Conservation (phyloP, 2,888 invertebrate species). For the Epistrophe eligans region DNA sequence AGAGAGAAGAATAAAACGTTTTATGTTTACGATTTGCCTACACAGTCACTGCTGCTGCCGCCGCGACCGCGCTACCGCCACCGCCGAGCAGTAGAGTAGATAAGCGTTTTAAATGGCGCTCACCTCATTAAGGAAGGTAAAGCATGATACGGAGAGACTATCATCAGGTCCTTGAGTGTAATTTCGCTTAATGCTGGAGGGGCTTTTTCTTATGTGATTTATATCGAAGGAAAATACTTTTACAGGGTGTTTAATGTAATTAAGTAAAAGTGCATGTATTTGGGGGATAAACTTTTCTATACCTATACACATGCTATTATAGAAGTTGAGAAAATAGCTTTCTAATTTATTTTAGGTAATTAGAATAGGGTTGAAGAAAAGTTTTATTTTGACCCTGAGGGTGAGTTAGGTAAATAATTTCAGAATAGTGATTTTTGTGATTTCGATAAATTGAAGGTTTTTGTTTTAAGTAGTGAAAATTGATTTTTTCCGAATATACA, state of each 20-base stretch:
- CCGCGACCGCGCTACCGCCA: too few relatives aligned
- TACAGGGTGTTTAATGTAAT: constrained; percentile 30
- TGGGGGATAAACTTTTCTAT: neutral
- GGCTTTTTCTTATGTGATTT: constrained; percentile 19
- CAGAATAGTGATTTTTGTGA: too few relatives aligned
- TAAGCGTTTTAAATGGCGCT: constrained; percentile 68
- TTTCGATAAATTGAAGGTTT: too few relatives aligned
- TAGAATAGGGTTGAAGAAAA: neutral
- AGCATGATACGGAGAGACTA: constrained; percentile 32
- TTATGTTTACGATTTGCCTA: constrained; percentile 74
- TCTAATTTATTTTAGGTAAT: neutral
- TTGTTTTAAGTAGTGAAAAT: too few relatives aligned
- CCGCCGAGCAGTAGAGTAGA: constrained; percentile 31
- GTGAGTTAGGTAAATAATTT: too few relatives aligned
- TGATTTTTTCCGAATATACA: too few relatives aligned
- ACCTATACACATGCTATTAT: neutral
- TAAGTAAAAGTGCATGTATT: neutral
- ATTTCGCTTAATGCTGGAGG: neutral
- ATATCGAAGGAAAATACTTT: constrained; percentile 6
- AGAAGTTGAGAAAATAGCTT: neutral
- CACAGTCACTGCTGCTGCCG: neutral
- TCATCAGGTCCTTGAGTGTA: constrained; percentile 20
- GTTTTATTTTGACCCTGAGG: neutral
- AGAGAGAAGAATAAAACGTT: constrained; percentile 61
- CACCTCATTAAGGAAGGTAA: constrained; percentile 68